Percentiles rank a stretch among this genome's conserved stretches.
Conservation (phyloP, 2,888 invertebrate genomes). For the Himalopsyche tibetana region DNA sequence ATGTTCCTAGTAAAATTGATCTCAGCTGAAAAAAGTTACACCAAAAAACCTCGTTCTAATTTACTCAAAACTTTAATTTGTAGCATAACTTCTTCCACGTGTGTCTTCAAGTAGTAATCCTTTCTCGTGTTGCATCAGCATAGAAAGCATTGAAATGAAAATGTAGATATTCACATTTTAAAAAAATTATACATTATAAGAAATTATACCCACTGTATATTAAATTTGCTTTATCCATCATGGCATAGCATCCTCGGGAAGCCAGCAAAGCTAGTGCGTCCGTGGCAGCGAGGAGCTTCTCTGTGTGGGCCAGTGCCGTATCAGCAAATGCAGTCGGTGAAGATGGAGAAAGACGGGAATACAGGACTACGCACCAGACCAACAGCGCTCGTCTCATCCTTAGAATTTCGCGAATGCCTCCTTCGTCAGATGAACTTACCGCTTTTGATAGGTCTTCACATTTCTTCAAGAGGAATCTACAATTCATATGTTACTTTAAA, state of each 20-base stretch:
- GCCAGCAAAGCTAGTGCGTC: conserved; percentile 78
- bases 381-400: conserved; percentile 74
- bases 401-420: conserved; percentile 73
- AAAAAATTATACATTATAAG: not conserved
- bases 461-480: conserved; percentile 74
- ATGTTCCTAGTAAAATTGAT: too few relatives aligned
- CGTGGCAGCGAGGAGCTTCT: conserved; percentile 77
- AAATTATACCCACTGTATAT: conserved; percentile 67
- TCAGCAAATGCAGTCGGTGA: conserved; percentile 69
- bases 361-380: conserved; percentile 74
- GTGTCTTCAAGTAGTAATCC: too few relatives aligned
- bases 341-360: conserved; percentile 70
- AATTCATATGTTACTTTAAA: too few relatives aligned
- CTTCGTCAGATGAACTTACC: conserved; percentile 69
- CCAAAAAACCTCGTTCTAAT: too few relatives aligned
- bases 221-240: conserved; percentile 72
- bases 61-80: too few relatives aligned
- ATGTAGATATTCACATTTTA: too few relatives aligned
- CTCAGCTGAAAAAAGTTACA: too few relatives aligned
- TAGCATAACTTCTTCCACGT: too few relatives aligned
- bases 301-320: conserved; percentile 74
- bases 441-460: conserved; percentile 71
- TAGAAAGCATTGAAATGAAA: too few relatives aligned
- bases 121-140: too few relatives aligned
- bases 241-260: conserved; percentile 73